Evolutionary conservation across 2,113 vertebrate genomes (phyloP), one percentile per base, ranked within the genome.

Genomic region (Grallaria varia): DNA sequence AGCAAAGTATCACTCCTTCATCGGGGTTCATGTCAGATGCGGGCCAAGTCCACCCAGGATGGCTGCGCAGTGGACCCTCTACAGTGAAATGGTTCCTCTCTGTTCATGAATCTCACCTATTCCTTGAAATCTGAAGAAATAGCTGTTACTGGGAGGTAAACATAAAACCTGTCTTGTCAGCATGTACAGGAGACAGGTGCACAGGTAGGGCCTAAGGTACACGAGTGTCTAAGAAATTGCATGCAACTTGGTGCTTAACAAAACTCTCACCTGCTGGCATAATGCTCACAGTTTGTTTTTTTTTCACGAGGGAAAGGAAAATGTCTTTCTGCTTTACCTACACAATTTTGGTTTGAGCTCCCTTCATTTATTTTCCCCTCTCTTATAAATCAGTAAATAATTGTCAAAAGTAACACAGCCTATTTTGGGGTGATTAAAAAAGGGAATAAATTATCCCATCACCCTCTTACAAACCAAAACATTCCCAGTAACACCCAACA

Each of bases 341-440:
- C 39, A 45, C 63, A 69, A 69, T 31, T 76, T 28, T 78, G 53
- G 66, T 91, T 89, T n/a, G 27, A 85, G 8, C 17, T 89, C 28
- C n/a, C 17, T 75, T 72, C 31, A 22, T 72, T 82, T 75, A 37
- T 90, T 76, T 90, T 87, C 31, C 67, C 37, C 33, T 31, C 40
- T 64, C 82, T 75, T 59, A 69, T 30, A 85, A 66, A 91, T 35
- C 16, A 83, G 83, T 87, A 68, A 81, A 68, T 52, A 71, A 52
- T 22, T 56, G 27, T 69, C 12, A 66, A 68, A 89, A 94, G 68
- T 40, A 87, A 66, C 44, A 75, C 45, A 52, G 33, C n/a, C 87
- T 82, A 53, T 63, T 80, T 79, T 37, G 63, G 49, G 25, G 33
- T 55, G 62, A 79, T 77, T 89, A 50, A 89, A 91, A 89, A 74